Conservation (phyloP, 2,113 vertebrate genomes). For the Neofelis nebulosa region DNA sequence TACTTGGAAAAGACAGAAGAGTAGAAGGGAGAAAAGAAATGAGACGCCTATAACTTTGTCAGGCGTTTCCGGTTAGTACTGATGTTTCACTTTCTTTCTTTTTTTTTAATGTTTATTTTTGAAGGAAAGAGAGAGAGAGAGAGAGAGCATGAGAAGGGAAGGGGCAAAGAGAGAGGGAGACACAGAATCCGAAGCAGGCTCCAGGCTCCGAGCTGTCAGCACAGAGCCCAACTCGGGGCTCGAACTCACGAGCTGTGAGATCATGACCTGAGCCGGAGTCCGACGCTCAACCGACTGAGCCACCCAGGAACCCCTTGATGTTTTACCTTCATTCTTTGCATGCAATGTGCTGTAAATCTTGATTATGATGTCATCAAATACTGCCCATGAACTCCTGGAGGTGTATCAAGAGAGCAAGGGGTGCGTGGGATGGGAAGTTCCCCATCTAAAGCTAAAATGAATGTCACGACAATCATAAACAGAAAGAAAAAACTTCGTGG, state of each 20-base stretch:
- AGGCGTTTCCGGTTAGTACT: not conserved
- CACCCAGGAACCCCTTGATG: not conserved
- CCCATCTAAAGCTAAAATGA: not conserved
- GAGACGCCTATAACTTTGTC: not conserved
- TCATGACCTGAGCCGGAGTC: too few species aligned
- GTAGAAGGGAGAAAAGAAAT: not conserved
- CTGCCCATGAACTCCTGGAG: constrained; percentile 13
- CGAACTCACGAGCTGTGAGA: too few species aligned
- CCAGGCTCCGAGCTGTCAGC: too few species aligned
- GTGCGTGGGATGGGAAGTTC: not conserved
- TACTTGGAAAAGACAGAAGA: constrained; percentile 19
- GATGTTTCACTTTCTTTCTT: not conserved
- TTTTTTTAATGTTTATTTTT: not conserved
- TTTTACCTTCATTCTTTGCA: not conserved
- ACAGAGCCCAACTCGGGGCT: too few species aligned
- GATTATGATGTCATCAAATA: not conserved
- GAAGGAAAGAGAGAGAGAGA: too few species aligned
- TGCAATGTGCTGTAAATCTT: not conserved
- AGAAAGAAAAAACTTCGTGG: not conserved
- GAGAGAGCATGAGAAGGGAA: too few species aligned
- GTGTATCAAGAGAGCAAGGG: not conserved
- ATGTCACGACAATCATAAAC: not conserved
- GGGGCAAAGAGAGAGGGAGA: too few species aligned
- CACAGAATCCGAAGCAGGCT: too few species aligned
- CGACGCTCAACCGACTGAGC: too few species aligned